Evolutionary conservation across 2,888 invertebrate species (phyloP).

Genomic region (Bellardia pandia): DNA sequence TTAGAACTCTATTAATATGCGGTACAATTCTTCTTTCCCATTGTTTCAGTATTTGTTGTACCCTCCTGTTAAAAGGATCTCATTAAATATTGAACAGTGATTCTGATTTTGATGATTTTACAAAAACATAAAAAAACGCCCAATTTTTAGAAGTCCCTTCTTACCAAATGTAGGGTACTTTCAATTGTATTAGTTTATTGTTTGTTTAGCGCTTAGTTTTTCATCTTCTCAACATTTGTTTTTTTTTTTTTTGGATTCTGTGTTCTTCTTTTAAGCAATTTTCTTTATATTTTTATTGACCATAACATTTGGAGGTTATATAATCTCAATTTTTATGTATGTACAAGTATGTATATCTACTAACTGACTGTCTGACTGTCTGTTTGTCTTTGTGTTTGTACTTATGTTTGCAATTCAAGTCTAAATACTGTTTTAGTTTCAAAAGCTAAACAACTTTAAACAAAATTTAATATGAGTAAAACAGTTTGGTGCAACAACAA

Average conservation of each 20-base stretch:
- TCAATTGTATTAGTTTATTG: slow-evolving; percentile 39
- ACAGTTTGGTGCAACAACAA: slow-evolving; percentile 45
- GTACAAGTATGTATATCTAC: background rate
- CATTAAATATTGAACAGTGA: too few species aligned
- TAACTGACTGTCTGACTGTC: background rate
- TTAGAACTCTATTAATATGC: too few species aligned
- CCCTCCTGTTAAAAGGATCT: too few species aligned
- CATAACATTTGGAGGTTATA: slow-evolving; percentile 67
- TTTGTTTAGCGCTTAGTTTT: slow-evolving; percentile 62
- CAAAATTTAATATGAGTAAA: slow-evolving; percentile 51
- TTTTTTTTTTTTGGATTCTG: slow-evolving; percentile 15
- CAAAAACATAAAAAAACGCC: too few species aligned
- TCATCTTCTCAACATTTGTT: slow-evolving; percentile 32
- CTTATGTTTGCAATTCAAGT: background rate
- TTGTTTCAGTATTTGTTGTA: too few species aligned
- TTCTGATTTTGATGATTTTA: too few species aligned
- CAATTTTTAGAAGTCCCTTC: too few species aligned
- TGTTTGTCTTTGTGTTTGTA: background rate
- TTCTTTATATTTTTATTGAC: slow-evolving; percentile 62
- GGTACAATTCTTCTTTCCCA: too few species aligned
- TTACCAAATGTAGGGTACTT: slow-evolving; percentile 31
- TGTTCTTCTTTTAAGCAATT: slow-evolving; percentile 22
- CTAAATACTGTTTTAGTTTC: slow-evolving; percentile 41
- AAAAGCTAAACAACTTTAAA: slow-evolving; percentile 33
- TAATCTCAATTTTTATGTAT: slow-evolving; percentile 47